Evolutionary conservation across 2,113 vertebrate genomes (phyloP).

Genomic region (Perca fluviatilis): DNA sequence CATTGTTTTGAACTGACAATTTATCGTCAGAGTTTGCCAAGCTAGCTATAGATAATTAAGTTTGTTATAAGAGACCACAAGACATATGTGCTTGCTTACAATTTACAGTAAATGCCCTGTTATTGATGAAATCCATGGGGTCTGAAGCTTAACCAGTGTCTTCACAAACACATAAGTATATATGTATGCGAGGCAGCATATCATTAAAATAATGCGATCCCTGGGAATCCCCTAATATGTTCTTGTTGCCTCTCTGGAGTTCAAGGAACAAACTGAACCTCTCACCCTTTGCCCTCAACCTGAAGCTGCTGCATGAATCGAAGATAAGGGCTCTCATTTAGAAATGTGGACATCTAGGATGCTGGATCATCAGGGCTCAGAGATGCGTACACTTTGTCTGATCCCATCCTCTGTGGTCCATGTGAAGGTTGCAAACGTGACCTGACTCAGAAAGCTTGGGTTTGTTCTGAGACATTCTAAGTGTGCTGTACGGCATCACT

Average conservation of each 20-base stretch:
- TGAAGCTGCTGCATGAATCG: slow-evolving; percentile 7
- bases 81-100: too few species aligned
- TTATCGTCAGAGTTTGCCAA: too few species aligned
- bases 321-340: slow-evolving; percentile 42
- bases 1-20: too few species aligned
- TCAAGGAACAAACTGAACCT: slow-evolving; percentile 19
- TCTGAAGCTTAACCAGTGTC: not conserved
- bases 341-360: slow-evolving; percentile 31
- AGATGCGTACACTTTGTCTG: slow-evolving; percentile 30
- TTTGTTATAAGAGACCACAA: too few species aligned
- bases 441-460: slow-evolving; percentile 28
- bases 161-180: not conserved
- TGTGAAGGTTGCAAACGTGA: slow-evolving; percentile 48
- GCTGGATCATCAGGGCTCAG: slow-evolving; percentile 34
- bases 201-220: not conserved
- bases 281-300: slow-evolving; percentile 1
- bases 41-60: too few species aligned
- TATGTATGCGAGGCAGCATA: not conserved
- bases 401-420: slow-evolving; percentile 32
- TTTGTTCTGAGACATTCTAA: slow-evolving; percentile 29
- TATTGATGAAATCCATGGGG: not conserved
- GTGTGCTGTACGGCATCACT: slow-evolving; percentile 10
- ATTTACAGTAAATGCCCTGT: too few species aligned
- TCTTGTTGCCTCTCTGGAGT: slow-evolving; percentile 1
- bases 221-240: slow-evolving; percentile 5